Percentiles rank a stretch among this genome's conserved stretches.
These are phyloP conservation scores for Eupleurogrammus muticus DNA, from an alignment of 2,797 vertebrate species.

Conservation along the genomic window DNA sequence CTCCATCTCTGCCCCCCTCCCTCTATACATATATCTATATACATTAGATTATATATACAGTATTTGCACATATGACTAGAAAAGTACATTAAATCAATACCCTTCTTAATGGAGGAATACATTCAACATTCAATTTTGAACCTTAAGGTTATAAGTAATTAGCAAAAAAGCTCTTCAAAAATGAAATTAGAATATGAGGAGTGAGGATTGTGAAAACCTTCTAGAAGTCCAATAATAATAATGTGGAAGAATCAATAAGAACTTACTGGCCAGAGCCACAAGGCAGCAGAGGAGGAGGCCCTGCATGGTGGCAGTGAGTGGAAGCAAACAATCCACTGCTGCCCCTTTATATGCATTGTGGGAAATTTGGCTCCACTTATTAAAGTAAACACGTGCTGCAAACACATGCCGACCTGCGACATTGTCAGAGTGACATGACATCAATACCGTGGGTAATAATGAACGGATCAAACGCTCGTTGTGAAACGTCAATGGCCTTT, in stretches of 20 bases:
- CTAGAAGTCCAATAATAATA: neutral
- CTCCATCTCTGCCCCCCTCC: too few species aligned
- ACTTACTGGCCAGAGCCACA: constrained; percentile 81
- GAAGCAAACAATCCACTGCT: constrained; percentile 4
- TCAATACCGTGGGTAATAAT: constrained; percentile 24
- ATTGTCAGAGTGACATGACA: constrained; percentile 81
- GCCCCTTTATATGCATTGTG: constrained; percentile 62
- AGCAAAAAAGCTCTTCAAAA: neutral
- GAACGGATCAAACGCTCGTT: neutral
- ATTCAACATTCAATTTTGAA: neutral
- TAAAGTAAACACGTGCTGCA: constrained; percentile 48
- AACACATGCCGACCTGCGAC: constrained; percentile 59
- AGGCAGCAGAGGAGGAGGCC: constrained; percentile 76
- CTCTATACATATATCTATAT: too few species aligned
- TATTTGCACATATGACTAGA: too few species aligned
- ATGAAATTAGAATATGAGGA: neutral
- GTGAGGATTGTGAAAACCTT: neutral
- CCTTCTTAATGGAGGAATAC: neutral
- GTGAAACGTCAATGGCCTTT: constrained; percentile 27
- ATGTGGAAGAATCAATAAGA: neutral
- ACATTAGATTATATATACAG: too few species aligned
- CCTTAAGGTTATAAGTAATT: neutral
- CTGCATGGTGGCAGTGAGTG: constrained; percentile 72
- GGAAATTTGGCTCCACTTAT: constrained; percentile 29
- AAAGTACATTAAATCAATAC: neutral